These are phyloP conservation scores for Rhagoletis pomonella DNA, from an alignment of 1,140 invertebrate species.

Conservation along the genomic window DNA sequence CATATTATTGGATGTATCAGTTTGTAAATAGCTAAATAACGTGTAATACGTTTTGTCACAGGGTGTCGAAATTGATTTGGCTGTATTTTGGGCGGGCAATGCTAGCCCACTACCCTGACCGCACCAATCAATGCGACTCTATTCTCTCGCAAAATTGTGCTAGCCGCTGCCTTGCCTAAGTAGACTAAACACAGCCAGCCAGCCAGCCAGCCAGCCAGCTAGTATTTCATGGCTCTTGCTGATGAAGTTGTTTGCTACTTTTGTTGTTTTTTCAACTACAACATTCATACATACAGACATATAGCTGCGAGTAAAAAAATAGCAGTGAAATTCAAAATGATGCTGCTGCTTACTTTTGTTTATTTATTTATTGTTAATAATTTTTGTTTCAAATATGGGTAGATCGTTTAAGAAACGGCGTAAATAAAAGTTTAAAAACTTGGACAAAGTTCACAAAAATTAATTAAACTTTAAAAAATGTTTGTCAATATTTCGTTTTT, in stretches of 20 bases:
- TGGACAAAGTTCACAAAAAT: too few relatives aligned
- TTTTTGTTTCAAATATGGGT: too few relatives aligned
- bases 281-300: neutral
- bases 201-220: neutral
- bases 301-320: too few relatives aligned
- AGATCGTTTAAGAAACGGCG: too few relatives aligned
- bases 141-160: neutral
- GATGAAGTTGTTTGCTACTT: neutral
- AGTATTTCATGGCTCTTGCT: neutral
- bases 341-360: too few relatives aligned
- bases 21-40: slow-evolving; percentile 23
- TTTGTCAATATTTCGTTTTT: too few relatives aligned
- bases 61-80: slow-evolving; percentile 48
- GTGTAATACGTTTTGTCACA: slow-evolving; percentile 28
- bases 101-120: neutral
- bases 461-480: too few relatives aligned
- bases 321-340: too few relatives aligned
- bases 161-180: neutral
- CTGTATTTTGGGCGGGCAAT: slow-evolving; percentile 8
- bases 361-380: too few relatives aligned
- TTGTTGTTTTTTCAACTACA: neutral
- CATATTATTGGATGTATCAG: slow-evolving; percentile 27
- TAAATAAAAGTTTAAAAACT: too few relatives aligned
- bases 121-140: neutral
- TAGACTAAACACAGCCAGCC: neutral